Conservation (phyloP, 1,140 invertebrate genomes). For the Euschistus heros region DNA sequence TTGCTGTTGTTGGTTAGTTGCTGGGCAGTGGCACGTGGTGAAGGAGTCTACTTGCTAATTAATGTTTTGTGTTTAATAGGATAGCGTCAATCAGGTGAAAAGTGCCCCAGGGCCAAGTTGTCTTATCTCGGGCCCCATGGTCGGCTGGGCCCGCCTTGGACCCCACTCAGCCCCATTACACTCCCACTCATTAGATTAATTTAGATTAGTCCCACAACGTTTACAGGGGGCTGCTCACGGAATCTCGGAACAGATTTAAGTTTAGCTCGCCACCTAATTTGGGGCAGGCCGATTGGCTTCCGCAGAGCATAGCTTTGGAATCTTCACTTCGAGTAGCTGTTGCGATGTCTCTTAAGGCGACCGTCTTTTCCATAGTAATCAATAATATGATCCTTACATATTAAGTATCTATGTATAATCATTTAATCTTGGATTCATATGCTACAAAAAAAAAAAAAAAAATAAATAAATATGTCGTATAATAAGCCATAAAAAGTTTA, state of each 20-base stretch:
- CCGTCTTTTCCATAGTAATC: no score
- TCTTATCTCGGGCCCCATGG: slow-evolving; percentile 1
- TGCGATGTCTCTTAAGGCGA: no score
- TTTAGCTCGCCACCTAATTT: slow-evolving; percentile 15
- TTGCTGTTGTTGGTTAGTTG: no score
- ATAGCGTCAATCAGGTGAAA: slow-evolving; percentile 14
- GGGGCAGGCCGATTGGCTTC: not conserved
- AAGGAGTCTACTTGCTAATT: slow-evolving; percentile 1
- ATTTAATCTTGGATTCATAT: no score
- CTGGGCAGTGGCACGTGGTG: no score
- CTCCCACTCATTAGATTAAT: slow-evolving; percentile 16
- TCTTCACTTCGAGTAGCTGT: no score
- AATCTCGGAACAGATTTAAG: slow-evolving; percentile 16
- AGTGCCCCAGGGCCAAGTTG: not conserved
- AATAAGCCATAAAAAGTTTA: no score
- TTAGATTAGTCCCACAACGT: slow-evolving; percentile 6
- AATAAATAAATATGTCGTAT: no score
- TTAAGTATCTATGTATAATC: no score
- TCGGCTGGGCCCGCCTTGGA: slow-evolving; percentile 8
- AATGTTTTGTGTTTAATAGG: slow-evolving; percentile 15
- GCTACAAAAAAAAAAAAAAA: no score
- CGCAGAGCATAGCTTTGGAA: no score
- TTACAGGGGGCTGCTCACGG: slow-evolving; percentile 7
- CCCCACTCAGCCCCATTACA: slow-evolving; percentile 5
- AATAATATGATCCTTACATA: no score